Percentiles rank a stretch among this genome's conserved stretches.
These are phyloP conservation scores for Aselliscus stoliczkanus DNA, from an alignment of 2,797 vertebrate species.

Conservation along the genomic window DNA sequence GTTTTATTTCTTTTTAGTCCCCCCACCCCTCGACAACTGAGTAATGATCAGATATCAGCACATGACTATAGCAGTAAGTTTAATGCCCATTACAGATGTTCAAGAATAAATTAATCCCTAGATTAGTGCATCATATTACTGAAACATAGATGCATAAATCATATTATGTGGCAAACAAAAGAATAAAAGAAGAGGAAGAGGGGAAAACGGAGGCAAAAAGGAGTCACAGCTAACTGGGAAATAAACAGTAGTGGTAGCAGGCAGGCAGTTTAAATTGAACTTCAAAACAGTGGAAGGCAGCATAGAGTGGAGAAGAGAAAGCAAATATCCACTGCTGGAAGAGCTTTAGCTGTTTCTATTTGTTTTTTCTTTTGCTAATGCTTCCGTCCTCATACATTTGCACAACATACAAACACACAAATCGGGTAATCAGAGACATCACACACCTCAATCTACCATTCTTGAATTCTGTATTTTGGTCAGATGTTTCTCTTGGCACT, in stretches of 20 bases:
- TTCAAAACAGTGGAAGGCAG: background rate
- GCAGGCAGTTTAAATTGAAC: background rate
- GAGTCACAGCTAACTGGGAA: background rate
- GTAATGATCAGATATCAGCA: background rate
- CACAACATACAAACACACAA: background rate
- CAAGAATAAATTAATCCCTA: background rate
- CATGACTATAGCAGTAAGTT: background rate
- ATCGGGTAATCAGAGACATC: background rate
- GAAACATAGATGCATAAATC: background rate
- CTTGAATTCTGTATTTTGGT: background rate
- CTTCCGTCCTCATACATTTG: background rate
- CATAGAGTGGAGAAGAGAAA: background rate
- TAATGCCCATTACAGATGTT: background rate
- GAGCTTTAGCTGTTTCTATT: too few relatives aligned
- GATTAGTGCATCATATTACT: background rate
- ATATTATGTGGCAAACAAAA: background rate
- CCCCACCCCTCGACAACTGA: background rate
- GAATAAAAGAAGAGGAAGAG: background rate
- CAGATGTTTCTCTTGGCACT: background rate
- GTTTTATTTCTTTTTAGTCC: background rate
- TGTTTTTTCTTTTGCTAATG: background rate
- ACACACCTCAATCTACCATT: fast-evolving
- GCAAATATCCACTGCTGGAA: fast-evolving
- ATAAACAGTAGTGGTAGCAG: background rate
- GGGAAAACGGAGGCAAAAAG: background rate